These are phyloP conservation scores for Eilema griseolum DNA, from an alignment of 2,888 invertebrate species.

Conservation along the genomic window DNA sequence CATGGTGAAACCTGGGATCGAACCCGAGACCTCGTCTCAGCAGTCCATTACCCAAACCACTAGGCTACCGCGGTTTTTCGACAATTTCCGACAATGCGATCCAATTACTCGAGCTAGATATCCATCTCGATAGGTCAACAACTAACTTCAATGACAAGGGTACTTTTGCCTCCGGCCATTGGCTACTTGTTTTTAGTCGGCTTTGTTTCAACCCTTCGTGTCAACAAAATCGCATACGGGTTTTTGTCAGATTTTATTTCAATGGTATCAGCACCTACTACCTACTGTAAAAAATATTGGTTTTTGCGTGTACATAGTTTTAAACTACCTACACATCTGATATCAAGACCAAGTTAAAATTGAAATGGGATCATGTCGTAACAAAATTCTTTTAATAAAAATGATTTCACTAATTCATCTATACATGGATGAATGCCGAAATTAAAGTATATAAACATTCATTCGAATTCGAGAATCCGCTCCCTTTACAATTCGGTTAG, in stretches of 20 bases:
- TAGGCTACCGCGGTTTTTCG: no score
- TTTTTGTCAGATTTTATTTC: background rate
- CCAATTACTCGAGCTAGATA: background rate
- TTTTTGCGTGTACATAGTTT: background rate
- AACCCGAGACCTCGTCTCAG: no score
- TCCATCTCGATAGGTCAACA: background rate
- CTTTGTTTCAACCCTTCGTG: background rate
- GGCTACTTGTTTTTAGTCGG: background rate
- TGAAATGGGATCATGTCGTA: no score
- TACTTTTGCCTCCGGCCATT: background rate
- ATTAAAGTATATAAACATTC: no score
- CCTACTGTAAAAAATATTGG: no score
- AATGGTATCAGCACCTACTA: background rate
- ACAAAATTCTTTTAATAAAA: no score
- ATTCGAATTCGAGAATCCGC: background rate
- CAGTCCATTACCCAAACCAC: no score
- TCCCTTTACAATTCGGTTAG: background rate
- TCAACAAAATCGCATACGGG: background rate
- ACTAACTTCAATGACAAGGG: background rate
- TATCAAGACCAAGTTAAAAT: no score
- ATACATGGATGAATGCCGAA: no score
- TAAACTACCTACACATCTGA: background rate
- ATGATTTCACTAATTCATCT: no score
- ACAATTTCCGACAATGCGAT: background rate
- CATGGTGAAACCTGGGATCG: no score